Evolutionary conservation across 2,797 vertebrate genomes (phyloP).

Genomic region (Arremon brunneinucha): DNA sequence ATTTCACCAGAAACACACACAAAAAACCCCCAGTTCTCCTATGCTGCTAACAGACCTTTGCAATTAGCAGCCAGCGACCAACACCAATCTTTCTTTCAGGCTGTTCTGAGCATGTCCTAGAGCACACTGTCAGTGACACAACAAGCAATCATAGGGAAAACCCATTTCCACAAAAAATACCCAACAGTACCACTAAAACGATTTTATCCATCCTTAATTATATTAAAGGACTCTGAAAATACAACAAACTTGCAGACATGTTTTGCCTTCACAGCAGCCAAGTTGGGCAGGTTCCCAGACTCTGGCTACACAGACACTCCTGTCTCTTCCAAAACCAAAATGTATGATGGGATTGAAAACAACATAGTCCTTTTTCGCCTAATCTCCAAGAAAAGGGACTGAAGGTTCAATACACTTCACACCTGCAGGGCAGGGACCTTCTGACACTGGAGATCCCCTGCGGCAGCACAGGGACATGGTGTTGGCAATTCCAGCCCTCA

Average conservation of each 20-base stretch:
- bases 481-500: background rate
- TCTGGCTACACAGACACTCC: background rate
- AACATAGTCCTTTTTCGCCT: background rate
- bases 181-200: background rate
- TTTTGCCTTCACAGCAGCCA: background rate
- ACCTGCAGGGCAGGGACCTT: background rate
- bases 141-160: background rate
- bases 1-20: background rate
- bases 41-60: background rate
- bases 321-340: background rate
- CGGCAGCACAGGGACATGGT: background rate
- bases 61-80: background rate
- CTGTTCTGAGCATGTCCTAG: background rate
- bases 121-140: background rate
- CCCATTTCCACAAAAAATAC: background rate
- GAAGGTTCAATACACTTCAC: background rate
- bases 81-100: background rate
- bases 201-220: background rate
- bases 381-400: background rate
- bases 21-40: background rate
- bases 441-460: background rate
- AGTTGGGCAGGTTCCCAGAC: background rate
- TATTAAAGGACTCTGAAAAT: background rate
- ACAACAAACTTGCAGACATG: background rate
- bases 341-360: background rate